Conservation (phyloP, 2,888 invertebrate species). For the Pteria penguin region DNA sequence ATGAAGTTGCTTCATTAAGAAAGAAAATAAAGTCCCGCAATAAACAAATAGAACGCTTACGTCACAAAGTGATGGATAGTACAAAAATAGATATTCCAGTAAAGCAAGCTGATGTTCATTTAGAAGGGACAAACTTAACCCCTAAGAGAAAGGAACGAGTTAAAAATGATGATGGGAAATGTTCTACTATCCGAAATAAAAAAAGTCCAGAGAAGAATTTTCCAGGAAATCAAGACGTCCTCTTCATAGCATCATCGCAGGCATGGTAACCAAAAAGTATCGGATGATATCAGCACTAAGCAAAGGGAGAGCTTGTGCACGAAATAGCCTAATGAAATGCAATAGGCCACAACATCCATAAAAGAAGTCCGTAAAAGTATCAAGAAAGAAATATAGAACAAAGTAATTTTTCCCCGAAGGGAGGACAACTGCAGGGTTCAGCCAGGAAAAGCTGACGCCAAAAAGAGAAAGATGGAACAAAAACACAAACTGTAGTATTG, state of each 20-base stretch:
- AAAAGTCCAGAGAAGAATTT: not conserved
- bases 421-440: constrained; percentile 30
- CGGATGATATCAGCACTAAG: constrained; percentile 8
- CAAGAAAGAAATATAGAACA: not conserved
- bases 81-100: not conserved
- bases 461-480: not conserved
- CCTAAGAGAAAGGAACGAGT: constrained; percentile 14
- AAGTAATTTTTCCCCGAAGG: constrained; percentile 12
- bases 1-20: constrained; percentile 1
- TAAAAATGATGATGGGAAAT: constrained; percentile 10
- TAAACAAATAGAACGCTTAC: constrained; percentile 1
- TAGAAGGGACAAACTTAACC: constrained; percentile 5
- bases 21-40: not conserved
- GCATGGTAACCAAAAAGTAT: constrained; percentile 27
- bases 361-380: not conserved
- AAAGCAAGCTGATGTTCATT: constrained; percentile 14
- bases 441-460: constrained; percentile 26
- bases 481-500: constrained; percentile 37
- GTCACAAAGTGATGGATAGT: not conserved
- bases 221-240: not conserved
- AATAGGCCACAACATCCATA: not conserved
- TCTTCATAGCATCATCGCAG: constrained; percentile 16
- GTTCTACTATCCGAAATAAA: constrained; percentile 16
- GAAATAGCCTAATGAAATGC: constrained; percentile 7
- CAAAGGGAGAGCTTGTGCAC: constrained; percentile 9